Percentiles rank a stretch among this genome's conserved stretches.
Evolutionary conservation across 2,797 vertebrate species (phyloP).

Genomic region (Girardinus metallicus): DNA sequence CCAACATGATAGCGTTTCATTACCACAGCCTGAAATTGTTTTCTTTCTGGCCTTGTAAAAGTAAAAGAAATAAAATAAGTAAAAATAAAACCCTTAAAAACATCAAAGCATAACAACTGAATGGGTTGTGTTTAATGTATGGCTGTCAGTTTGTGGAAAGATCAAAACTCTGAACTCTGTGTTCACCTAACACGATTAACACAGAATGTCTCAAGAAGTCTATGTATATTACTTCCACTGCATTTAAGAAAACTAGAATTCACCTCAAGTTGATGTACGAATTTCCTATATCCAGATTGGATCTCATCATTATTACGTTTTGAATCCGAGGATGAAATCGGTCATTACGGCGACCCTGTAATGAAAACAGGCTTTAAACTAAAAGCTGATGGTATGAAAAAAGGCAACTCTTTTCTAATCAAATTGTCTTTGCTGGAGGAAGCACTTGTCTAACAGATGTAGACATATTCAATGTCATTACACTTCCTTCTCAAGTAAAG

Average conservation of each 20-base stretch:
- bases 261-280: background rate
- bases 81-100: background rate
- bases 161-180: slow-evolving; percentile 4
- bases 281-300: background rate
- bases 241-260: background rate
- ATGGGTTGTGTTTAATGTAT: slow-evolving; percentile 15
- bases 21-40: slow-evolving; percentile 29
- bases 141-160: slow-evolving; percentile 22
- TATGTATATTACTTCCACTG: background rate
- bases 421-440: background rate
- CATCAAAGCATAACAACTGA: background rate
- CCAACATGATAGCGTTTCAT: slow-evolving; percentile 39
- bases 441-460: too few species aligned
- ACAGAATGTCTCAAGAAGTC: background rate
- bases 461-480: background rate
- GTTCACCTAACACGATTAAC: slow-evolving; percentile 12
- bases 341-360: background rate
- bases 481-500: background rate
- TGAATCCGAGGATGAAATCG: background rate
- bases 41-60: slow-evolving; percentile 17
- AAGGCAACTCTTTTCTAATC: background rate
- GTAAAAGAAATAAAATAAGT: too few species aligned
- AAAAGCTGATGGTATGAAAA: background rate
- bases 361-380: background rate
- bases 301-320: background rate